phyloP scores from a whole-genome alignment of 2,113 vertebrate species.

The Apus apus region DNA sequence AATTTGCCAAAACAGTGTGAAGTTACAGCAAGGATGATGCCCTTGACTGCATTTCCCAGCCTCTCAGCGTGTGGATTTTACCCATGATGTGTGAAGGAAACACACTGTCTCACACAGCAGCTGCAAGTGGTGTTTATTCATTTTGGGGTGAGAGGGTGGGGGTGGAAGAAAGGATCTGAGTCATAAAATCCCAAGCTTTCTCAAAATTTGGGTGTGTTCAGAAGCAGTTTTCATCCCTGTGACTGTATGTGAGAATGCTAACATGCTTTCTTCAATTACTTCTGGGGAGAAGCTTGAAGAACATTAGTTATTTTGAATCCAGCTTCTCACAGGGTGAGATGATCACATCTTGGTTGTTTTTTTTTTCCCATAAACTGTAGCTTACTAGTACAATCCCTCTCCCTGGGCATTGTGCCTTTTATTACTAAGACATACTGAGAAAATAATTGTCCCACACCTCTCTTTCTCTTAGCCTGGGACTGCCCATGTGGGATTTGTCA shows the following conservation, averaged over 20 bases:
- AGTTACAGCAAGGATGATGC: background rate
- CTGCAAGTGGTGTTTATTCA: background rate
- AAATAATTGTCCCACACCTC: background rate
- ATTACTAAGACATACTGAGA: background rate
- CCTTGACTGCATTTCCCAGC: background rate
- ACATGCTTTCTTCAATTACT: background rate
- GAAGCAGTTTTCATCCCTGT: background rate
- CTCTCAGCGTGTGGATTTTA: background rate
- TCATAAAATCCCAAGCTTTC: constrained; percentile 45
- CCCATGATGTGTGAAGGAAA: background rate
- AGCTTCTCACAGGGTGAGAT: background rate
- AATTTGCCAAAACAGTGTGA: background rate
- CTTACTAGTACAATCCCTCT: background rate
- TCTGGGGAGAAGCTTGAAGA: background rate
- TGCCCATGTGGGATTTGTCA: background rate
- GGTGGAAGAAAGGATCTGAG: constrained; percentile 15
- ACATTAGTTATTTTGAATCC: background rate
- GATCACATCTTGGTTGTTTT: background rate
- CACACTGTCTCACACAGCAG: background rate
- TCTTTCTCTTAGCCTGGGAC: background rate
- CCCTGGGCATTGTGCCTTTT: background rate
- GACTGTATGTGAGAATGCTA: background rate
- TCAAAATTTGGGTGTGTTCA: constrained; percentile 23
- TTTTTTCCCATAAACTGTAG: background rate
- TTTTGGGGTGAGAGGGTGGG: background rate